Evolutionary conservation across 2,888 invertebrate species (phyloP), one percentile per base, ranked within the genome.

Genomic region (Eurois occulta): DNA sequence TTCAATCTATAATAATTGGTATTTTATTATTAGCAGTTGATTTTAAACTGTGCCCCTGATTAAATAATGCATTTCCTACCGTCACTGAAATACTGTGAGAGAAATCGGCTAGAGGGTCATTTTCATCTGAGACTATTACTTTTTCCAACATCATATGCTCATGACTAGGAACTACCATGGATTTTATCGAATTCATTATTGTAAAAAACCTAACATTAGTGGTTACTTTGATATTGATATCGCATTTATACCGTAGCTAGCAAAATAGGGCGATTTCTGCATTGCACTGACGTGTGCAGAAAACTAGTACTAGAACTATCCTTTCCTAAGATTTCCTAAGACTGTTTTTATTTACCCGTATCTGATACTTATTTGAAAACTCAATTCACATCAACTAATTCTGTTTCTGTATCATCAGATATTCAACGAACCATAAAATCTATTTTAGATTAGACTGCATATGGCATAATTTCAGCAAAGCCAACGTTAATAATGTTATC

Each of bases 401-500:
- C 64, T 8, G n/a, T 43, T n/a, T 43, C 21, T 21, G 18, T 18
- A 28, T 24, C 52, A 52, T 80, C 43, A n/a, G 55, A 18, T 35
- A 21, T n/a, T 35, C 48, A 48, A n/a, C 24, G 35, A 43, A 72
- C 35, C 38, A 18, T 32, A n/a, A n/a, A 35, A 68, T 72, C 35
- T 60, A 58, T 38, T 65, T 72, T 52, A 38, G n/a, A 79, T 69
- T 46, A 52, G 38, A 60, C 32, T 38, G 43, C 35, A 16, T 46
- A 65, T 10, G 38, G n/a, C 38, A 46, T n/a, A 55, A 55, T 75
- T 71, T 65, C 58, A 24, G 38, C 58, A 2, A 18, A 38, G 32
- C 1, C 5, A 13, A 55, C 60, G 41, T 38, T 69, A 77, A 73
- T 86, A 77, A 78, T 52, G 32, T 58, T 78, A 75, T 71, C 77